Conservation (phyloP, 2,113 vertebrate genomes). For the Ptilorrhoa leucosticta region DNA sequence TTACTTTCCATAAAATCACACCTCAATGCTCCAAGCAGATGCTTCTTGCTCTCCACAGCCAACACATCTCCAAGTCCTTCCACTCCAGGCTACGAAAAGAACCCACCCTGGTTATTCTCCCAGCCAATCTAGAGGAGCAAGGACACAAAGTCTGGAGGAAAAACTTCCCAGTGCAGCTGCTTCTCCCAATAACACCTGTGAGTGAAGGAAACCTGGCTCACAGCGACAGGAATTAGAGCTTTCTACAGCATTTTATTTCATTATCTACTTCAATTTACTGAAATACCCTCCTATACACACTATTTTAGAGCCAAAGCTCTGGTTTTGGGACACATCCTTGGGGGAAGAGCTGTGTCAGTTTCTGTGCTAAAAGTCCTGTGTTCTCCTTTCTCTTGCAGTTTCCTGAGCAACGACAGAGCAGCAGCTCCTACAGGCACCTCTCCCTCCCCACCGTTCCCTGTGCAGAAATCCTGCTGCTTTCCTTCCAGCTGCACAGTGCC, state of each 20-base stretch:
- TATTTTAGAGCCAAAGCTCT: neutral
- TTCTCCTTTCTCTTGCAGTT: neutral
- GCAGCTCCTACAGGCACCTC: neutral
- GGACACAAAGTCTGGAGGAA: neutral
- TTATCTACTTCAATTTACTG: neutral
- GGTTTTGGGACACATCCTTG: neutral
- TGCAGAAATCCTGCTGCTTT: neutral
- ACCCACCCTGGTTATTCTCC: neutral
- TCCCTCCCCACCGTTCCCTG: fast-evolving
- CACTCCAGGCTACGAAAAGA: neutral
- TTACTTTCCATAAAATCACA: neutral
- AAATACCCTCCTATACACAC: neutral
- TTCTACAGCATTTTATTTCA: neutral
- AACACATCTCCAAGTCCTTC: neutral
- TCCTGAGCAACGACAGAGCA: neutral
- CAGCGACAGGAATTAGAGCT: neutral
- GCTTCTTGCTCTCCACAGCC: neutral
- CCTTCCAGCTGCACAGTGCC: neutral
- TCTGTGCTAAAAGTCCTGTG: neutral
- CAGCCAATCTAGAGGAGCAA: neutral
- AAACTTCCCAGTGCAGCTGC: neutral
- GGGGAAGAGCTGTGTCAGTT: neutral
- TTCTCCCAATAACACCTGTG: neutral
- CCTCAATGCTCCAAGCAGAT: neutral
- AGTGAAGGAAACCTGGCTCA: neutral